Percentiles rank a stretch among this genome's conserved stretches.
phyloP scores from a whole-genome alignment of 1,140 invertebrate species.

The Euura saliciscinereae region DNA sequence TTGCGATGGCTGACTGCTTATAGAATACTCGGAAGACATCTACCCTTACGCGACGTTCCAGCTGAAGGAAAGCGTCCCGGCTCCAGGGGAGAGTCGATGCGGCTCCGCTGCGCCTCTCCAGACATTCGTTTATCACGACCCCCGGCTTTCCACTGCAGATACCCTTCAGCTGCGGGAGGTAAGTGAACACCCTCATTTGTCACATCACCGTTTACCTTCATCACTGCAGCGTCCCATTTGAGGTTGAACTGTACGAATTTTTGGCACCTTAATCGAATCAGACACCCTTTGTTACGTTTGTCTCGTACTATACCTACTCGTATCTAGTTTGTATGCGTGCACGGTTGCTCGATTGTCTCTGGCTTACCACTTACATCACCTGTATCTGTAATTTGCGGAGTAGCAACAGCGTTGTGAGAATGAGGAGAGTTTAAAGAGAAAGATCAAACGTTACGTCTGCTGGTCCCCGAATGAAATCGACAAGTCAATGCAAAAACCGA shows the following conservation, averaged over 20 bases:
- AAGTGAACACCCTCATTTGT: conserved; percentile 26
- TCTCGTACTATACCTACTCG: neutral
- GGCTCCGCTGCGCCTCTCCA: conserved; percentile 86
- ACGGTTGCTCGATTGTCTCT: neutral
- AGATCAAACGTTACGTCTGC: conserved; percentile 42
- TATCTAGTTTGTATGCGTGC: neutral
- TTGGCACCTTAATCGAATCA: neutral
- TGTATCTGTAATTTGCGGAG: neutral
- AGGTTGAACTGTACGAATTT: neutral
- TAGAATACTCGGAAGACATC: conserved; percentile 89
- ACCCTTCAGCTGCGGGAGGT: conserved; percentile 66
- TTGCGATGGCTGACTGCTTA: conserved; percentile 34
- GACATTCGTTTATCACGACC: conserved; percentile 89
- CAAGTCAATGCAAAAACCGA: neutral
- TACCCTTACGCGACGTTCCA: conserved; percentile 92
- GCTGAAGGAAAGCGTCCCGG: conserved; percentile 75
- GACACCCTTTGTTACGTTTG: conserved; percentile 10
- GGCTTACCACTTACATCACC: neutral
- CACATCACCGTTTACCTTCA: neutral
- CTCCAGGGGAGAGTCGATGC: conserved; percentile 86
- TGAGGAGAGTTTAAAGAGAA: neutral
- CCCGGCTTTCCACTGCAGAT: conserved; percentile 61
- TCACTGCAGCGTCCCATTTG: conserved; percentile 18
- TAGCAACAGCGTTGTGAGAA: neutral
- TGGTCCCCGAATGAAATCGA: conserved; percentile 46